Evolutionary conservation across 2,113 vertebrate species (phyloP), one percentile per base, ranked within the genome.

Genomic region (Asarcornis scutulata): DNA sequence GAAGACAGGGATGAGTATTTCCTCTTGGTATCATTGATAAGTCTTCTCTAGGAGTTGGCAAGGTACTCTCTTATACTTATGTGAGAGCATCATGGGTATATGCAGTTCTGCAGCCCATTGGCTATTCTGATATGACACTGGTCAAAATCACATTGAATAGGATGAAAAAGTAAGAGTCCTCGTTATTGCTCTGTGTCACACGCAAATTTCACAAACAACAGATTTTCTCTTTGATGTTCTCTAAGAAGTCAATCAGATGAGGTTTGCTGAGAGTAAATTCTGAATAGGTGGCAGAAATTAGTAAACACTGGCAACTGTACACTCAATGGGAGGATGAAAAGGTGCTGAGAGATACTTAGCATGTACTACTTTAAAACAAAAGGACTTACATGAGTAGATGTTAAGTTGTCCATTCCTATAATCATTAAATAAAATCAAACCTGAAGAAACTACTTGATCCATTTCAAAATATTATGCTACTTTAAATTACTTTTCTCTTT

Each of bases 21-120:
- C 22, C 14, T 76, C 67, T 16, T 42, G 20, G 3, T 72, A 34
- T 68, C 68, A 66, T 16, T 81, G 50, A 36, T 32, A 48, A 48
- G 7, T 59, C 4, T 72, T 84, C 40, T 67, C 18, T 40, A 42
- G 5, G 7, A 53, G 6, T n/a, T 74, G 34, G 58, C 86, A 82
- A 62, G 8, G n/a, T 67, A 52, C 2, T 42, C 4, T 88, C 80
- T n/a, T 17, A 6, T 17, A 4, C 11, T 11, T 34, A 1, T 7
- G 4, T 2, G 12, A 8, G 22, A 42, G 21, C 63, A 15, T 0
- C 1, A 22, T 6, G 6, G 15, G 31, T 18, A n/a, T 59, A 13
- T 67, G 26, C 14, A 44, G 42, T 6, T 21, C 40, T 46, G 38
- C 56, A 64, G 11, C 6, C 38, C 36, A 34, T 7, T 25, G 34